Evolutionary conservation across 1,140 invertebrate genomes (phyloP).

Genomic region (Hycleus phaleratus): DNA sequence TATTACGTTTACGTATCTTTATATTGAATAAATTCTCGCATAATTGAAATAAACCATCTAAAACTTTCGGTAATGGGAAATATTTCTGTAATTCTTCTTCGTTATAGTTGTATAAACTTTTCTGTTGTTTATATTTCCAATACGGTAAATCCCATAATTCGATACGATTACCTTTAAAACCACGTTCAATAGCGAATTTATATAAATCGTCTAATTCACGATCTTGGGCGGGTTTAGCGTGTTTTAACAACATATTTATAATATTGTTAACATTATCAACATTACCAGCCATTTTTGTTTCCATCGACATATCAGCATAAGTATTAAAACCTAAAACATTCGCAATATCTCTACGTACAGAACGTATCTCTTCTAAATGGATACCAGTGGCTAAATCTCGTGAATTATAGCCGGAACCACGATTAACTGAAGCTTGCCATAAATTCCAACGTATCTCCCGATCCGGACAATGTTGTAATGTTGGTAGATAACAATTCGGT

Average conservation of each 20-base stretch:
- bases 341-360: constrained; percentile 60
- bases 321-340: constrained; percentile 69
- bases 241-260: constrained; percentile 59
- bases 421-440: constrained; percentile 67
- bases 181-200: constrained; percentile 66
- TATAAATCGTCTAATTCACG: constrained; percentile 65
- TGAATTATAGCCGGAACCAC: constrained; percentile 59
- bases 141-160: constrained; percentile 81
- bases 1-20: constrained; percentile 62
- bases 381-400: constrained; percentile 62
- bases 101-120: constrained; percentile 56
- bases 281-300: constrained; percentile 87
- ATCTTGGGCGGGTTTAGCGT: constrained; percentile 63
- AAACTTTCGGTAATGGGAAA: constrained; percentile 73
- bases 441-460: constrained; percentile 68
- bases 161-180: constrained; percentile 57
- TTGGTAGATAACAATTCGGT: constrained; percentile 60
- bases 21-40: constrained; percentile 73
- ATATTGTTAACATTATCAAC: constrained; percentile 69
- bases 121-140: constrained; percentile 68
- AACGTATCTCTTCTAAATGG: constrained; percentile 69
- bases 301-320: constrained; percentile 82
- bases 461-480: constrained; percentile 77
- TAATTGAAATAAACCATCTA: constrained; percentile 66
- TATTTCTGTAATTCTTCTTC: constrained; percentile 68